Conservation (phyloP, 2,888 invertebrate species). For the Philonicus albiceps region DNA sequence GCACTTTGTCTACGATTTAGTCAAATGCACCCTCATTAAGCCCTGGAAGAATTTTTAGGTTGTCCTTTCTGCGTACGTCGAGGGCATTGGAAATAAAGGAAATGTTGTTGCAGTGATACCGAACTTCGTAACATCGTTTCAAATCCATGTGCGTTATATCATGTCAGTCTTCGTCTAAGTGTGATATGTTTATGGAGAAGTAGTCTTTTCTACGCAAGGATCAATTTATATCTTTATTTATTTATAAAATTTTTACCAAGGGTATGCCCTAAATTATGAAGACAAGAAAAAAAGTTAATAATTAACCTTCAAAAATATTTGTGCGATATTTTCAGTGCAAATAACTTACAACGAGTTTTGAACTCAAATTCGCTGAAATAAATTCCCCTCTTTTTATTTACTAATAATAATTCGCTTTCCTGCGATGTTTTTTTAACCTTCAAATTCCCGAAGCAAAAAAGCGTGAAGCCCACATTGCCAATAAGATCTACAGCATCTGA, state of each 20-base stretch:
- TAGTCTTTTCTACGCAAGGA: no score
- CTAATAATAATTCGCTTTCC: neutral
- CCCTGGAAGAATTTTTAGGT: constrained; percentile 70
- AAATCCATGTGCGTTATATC: no score
- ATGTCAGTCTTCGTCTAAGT: no score
- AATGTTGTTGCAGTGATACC: constrained; percentile 73
- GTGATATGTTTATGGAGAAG: no score
- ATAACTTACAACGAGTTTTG: neutral
- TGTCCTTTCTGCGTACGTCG: constrained; percentile 75
- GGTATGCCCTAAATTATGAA: neutral
- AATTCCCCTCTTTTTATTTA: neutral
- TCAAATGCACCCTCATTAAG: constrained; percentile 69
- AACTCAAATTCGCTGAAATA: neutral
- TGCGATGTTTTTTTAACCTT: neutral
- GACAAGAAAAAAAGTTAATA: neutral
- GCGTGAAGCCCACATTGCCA: neutral
- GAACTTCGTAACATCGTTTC: no score
- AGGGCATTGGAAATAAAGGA: constrained; percentile 79
- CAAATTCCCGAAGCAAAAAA: neutral
- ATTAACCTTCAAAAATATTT: neutral
- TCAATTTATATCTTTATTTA: no score
- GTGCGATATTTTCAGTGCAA: neutral
- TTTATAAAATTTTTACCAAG: neutral
- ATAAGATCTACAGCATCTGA: neutral
- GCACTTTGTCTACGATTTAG: constrained; percentile 77